A percentile compares a stretch with the other conserved stretches of the same genome.
phyloP scores from a whole-genome alignment of 2,113 vertebrate species.

The Python bivittatus region DNA sequence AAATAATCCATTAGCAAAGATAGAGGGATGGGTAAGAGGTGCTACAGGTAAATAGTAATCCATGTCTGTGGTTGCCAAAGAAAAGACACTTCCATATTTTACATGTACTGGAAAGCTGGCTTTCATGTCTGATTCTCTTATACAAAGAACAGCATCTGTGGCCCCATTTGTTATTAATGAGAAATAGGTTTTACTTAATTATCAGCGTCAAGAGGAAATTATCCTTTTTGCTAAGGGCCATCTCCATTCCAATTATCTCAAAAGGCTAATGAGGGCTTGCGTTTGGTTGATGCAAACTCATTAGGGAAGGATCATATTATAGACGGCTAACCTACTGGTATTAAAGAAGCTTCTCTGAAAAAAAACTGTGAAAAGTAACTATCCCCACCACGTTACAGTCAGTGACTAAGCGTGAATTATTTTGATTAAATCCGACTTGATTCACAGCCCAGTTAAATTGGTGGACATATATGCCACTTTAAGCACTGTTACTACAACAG shows the following conservation, averaged over 20 bases:
- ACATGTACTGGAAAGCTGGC: conserved; percentile 29
- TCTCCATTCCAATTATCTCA: conserved; percentile 43
- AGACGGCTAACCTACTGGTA: conserved; percentile 14
- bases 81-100: conserved; percentile 40
- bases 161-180: conserved; percentile 72
- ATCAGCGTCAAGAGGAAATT: conserved; percentile 63
- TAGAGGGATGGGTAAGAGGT: neutral
- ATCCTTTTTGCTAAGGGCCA: conserved; percentile 61
- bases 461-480: neutral
- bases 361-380: neutral
- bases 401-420: neutral
- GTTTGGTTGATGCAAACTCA: conserved; percentile 64
- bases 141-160: conserved; percentile 62
- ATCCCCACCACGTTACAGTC: too few species aligned
- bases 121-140: conserved; percentile 50
- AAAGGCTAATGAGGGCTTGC: conserved; percentile 54
- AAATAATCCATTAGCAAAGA: neutral
- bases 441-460: neutral
- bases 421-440: neutral
- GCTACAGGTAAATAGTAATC: conserved; percentile 27
- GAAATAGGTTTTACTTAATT: conserved; percentile 73
- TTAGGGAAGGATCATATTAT: conserved; percentile 51
- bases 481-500: too few species aligned
- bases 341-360: conserved; percentile 1
- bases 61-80: conserved; percentile 31